Conservation (phyloP, 2,797 vertebrate genomes). For the Nannoperca australis region DNA sequence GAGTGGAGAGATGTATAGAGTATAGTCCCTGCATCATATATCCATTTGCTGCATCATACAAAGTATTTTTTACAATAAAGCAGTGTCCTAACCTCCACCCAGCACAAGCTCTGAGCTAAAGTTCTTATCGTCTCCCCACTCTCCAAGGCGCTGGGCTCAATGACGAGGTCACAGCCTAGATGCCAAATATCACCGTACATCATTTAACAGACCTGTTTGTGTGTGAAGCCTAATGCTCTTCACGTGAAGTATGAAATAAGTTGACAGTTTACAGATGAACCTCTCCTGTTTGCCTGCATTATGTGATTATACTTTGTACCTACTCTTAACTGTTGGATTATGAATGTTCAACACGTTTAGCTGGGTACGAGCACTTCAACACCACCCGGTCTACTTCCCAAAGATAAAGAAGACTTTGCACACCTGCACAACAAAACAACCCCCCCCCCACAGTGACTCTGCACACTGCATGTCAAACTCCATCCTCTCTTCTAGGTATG, state of each 20-base stretch:
- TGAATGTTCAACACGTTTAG: background rate
- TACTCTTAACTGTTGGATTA: background rate
- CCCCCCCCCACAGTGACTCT: background rate
- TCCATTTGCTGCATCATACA: background rate
- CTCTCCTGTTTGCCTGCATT: background rate
- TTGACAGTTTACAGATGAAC: background rate
- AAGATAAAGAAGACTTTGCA: background rate
- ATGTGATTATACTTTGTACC: background rate
- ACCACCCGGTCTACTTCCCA: background rate
- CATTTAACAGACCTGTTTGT: background rate
- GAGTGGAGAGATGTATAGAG: background rate
- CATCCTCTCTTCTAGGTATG: slow-evolving; percentile 19
- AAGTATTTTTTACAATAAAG: background rate
- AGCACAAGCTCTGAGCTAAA: background rate
- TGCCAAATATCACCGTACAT: background rate
- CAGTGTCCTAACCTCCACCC: background rate
- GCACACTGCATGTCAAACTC: slow-evolving; percentile 15
- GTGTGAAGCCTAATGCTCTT: background rate
- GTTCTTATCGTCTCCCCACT: background rate
- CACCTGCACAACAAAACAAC: slow-evolving; percentile 15
- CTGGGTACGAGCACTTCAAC: background rate
- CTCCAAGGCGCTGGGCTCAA: background rate
- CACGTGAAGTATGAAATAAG: no score
- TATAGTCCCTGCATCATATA: background rate
- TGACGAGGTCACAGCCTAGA: background rate